Base-by-base conservation (phyloP, 2,888 invertebrate species). In the Campopleginae sp. region DNA sequence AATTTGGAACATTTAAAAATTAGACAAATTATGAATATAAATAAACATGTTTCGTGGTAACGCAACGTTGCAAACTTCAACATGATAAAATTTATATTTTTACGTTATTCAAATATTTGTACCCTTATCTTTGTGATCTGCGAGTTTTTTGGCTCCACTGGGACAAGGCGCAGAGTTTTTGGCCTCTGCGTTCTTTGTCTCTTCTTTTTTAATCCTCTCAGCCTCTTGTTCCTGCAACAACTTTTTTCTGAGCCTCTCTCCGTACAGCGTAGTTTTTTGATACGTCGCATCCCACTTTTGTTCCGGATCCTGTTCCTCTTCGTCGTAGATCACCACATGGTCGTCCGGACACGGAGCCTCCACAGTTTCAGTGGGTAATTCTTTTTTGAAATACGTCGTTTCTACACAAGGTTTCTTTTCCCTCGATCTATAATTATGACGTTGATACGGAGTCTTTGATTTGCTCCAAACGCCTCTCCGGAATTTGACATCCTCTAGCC, bases 401-500 rank as follows among this genome's bases (percentile, higher is more conserved):
- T 74, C 58, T 14, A 4, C 51, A 38, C 31, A 17, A n/a, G 5
- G 7, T 42, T 5, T 68, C 44, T 14, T 54, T 46, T 31, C 27
- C 17, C 12, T 42, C 12, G 8, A 12, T 27, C 14, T 1, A 5
- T 58, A 27, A 6, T 27, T 4, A 5, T 14, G 12, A 58, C 27
- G 58, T 23, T 58, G 0, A 17, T 66, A 38, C 8, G 44, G 27
- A 23, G 19, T 38, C 14, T 58, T 38, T 1, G 65, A 38, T 19
- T 71, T 66, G 8, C 58, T 38, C 12, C 72, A 81, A 10, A 82
- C 54, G 4, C 86, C 85, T 68, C 92, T 89, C 86, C 90, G 91
- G 84, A 94, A 94, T 31, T 89, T 75, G 31, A 90, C 10, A 82
- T 94, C 89, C 61, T 94, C 94, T 42, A 94, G 63, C 86, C 92